phyloP scores from a whole-genome alignment of 2,888 invertebrate genomes.

The Trachelus stipa region DNA sequence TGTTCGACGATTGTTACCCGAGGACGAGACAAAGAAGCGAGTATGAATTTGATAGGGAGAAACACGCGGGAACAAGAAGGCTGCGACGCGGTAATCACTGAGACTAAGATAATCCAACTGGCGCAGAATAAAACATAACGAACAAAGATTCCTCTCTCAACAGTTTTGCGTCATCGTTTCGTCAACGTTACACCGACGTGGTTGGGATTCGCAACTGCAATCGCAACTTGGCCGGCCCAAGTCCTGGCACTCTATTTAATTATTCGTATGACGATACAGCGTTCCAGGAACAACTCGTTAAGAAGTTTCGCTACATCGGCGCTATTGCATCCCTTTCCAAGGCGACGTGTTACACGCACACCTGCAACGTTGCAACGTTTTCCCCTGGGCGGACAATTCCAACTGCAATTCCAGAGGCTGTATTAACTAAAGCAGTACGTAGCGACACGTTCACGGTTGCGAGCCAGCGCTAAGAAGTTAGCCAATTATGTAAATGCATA shows the following conservation, averaged over 20 bases:
- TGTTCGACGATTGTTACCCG: neutral
- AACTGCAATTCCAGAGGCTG: neutral
- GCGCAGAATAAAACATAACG: neutral
- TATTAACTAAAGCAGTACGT: neutral
- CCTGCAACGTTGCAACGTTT: neutral
- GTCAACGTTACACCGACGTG: neutral
- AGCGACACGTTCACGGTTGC: neutral
- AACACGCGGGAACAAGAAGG: neutral
- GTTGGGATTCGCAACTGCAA: neutral
- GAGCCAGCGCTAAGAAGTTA: constrained; percentile 16
- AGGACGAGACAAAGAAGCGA: neutral
- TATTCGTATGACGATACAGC: constrained; percentile 8
- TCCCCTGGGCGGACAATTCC: neutral
- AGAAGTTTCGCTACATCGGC: constrained; percentile 16
- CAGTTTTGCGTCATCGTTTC: neutral
- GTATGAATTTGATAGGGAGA: neutral
- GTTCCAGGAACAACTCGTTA: constrained; percentile 15
- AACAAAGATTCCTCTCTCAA: neutral
- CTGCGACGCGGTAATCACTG: neutral
- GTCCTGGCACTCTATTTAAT: constrained; percentile 2
- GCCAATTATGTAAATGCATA: constrained; percentile 24
- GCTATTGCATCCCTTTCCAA: neutral
- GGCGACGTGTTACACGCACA: neutral
- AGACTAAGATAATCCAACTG: neutral
- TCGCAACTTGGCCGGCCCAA: neutral